phyloP scores from a whole-genome alignment of 2,888 invertebrate genomes.

The Acronicta psi region DNA sequence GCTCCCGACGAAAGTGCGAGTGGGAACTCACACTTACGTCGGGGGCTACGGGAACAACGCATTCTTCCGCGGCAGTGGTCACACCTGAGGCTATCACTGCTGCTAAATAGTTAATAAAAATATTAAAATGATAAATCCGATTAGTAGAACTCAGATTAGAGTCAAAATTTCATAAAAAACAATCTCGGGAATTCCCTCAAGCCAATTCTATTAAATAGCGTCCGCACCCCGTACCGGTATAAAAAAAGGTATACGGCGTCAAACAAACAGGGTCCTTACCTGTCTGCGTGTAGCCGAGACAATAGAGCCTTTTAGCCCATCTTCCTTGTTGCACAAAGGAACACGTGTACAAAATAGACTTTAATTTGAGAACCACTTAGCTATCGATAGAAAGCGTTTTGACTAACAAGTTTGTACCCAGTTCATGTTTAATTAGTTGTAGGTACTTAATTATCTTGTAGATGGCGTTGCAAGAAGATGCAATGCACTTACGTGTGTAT shows the following conservation, averaged over 20 bases:
- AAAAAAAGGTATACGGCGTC: conserved; percentile 20
- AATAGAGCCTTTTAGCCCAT: conserved; percentile 37
- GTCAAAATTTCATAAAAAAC: conserved; percentile 13
- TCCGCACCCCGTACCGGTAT: not conserved
- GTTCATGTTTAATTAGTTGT: conserved; percentile 35
- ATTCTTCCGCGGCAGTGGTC: too few species aligned
- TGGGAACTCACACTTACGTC: too few species aligned
- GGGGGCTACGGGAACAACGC: too few species aligned
- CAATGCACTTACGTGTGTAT: too few species aligned
- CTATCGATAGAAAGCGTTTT: conserved; percentile 29
- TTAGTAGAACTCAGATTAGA: too few species aligned
- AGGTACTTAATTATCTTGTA: too few species aligned
- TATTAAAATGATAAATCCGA: too few species aligned
- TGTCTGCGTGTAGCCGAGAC: conserved; percentile 40
- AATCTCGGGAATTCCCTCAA: conserved; percentile 17
- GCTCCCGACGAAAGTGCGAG: too few species aligned
- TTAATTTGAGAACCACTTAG: conserved; percentile 30
- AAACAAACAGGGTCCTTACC: conserved; percentile 46
- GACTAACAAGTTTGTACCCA: conserved; percentile 33
- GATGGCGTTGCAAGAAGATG: too few species aligned
- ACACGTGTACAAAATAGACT: conserved; percentile 46
- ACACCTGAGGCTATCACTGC: too few species aligned
- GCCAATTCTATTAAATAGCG: conserved; percentile 7
- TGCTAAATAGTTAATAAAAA: too few species aligned
- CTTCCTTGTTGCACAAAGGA: conserved; percentile 28